phyloP scores from a whole-genome alignment of 2,888 invertebrate genomes.

The Pogonocherus hispidulus region DNA sequence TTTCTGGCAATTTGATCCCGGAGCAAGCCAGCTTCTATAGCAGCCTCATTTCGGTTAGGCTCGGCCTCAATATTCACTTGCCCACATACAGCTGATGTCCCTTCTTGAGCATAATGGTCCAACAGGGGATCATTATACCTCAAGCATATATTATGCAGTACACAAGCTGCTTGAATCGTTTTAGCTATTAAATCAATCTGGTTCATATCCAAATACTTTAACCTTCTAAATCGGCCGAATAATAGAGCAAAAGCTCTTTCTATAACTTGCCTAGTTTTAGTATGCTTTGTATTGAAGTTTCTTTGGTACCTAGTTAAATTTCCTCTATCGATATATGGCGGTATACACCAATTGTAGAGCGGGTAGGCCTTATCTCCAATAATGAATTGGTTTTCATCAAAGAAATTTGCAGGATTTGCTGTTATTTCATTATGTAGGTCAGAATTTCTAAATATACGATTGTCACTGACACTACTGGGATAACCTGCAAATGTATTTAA shows the following conservation, averaged over 20 bases:
- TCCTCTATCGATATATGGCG: neutral
- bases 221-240: constrained; percentile 39
- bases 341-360: neutral
- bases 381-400: too few relatives aligned
- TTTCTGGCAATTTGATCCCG: neutral
- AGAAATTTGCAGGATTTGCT: too few relatives aligned
- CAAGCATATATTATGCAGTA: constrained; percentile 45
- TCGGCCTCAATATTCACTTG: neutral
- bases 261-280: constrained; percentile 29
- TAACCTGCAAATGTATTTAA: constrained; percentile 51
- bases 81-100: neutral
- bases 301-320: neutral
- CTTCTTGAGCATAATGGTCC: neutral
- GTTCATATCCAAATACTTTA: constrained; percentile 46
- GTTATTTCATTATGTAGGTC: too few relatives aligned
- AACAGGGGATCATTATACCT: neutral
- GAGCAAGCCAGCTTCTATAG: neutral
- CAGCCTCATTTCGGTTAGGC: neutral
- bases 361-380: too few relatives aligned
- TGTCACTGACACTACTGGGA: constrained; percentile 51
- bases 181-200: constrained; percentile 35
- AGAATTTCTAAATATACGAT: constrained; percentile 52
- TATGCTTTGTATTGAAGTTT: neutral
- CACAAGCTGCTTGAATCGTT: constrained; percentile 39
- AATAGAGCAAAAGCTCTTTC: constrained; percentile 41